Evolutionary conservation across 2,113 vertebrate species (phyloP).

Genomic region (Potamarius usumacintae): DNA sequence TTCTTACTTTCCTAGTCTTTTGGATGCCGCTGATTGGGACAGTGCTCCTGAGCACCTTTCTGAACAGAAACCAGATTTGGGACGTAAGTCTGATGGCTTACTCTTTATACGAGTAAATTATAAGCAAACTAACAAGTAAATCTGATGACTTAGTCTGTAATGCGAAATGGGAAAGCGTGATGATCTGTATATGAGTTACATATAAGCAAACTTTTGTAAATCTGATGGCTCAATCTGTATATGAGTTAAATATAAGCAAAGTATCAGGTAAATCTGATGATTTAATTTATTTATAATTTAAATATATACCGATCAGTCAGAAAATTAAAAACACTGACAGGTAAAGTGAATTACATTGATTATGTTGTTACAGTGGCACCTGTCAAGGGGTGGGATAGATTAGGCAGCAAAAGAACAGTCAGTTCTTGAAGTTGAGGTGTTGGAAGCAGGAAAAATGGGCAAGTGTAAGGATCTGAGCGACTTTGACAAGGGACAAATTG

Average conservation of each 20-base stretch:
- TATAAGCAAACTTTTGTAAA: neutral
- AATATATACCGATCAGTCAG: neutral
- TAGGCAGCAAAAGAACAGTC: too few species aligned
- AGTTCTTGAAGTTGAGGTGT: too few species aligned
- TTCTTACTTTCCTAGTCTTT: slow-evolving; percentile 72
- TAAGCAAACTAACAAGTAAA: neutral
- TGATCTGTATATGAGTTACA: neutral
- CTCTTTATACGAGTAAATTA: neutral
- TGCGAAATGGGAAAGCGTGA: too few species aligned
- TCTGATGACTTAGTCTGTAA: neutral
- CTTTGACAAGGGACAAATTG: too few species aligned
- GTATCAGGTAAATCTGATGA: neutral
- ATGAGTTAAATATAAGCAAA: neutral
- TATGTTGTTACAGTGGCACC: too few species aligned
- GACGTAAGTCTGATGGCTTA: slow-evolving; percentile 57
- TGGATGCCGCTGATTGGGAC: slow-evolving; percentile 71
- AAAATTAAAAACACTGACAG: too few species aligned
- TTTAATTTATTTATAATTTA: neutral
- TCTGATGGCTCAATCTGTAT: neutral
- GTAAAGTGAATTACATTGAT: too few species aligned
- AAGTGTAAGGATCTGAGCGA: too few species aligned
- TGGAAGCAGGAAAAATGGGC: too few species aligned
- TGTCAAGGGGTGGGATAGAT: too few species aligned
- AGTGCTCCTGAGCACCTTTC: slow-evolving; percentile 61
- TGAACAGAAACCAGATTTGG: slow-evolving; percentile 44